Conservation (phyloP, 2,797 vertebrate species). For the Garrulus glandarius region DNA sequence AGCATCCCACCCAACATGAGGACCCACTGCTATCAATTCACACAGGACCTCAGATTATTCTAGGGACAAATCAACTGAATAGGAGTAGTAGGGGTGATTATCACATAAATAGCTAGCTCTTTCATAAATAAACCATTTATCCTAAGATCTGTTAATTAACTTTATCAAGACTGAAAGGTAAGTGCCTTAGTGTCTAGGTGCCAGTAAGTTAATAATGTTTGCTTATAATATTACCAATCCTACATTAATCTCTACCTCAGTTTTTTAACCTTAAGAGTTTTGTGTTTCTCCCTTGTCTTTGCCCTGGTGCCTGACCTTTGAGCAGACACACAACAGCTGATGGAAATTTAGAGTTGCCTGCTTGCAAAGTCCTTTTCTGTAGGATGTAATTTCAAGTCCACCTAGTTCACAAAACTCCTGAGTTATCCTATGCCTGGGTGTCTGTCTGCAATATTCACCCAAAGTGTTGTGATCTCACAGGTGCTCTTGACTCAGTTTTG, state of each 20-base stretch:
- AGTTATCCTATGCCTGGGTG: background rate
- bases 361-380: background rate
- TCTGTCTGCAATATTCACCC: background rate
- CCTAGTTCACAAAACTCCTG: background rate
- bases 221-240: background rate
- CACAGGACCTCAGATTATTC: background rate
- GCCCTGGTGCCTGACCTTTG: background rate
- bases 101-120: background rate
- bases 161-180: background rate
- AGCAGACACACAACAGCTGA: background rate
- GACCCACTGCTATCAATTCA: background rate
- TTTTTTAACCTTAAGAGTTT: background rate
- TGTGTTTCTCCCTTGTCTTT: background rate
- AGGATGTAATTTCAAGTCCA: background rate
- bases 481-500: background rate
- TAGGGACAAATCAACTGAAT: background rate
- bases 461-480: background rate
- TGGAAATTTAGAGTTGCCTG: background rate
- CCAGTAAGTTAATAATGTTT: background rate
- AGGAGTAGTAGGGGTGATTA: background rate
- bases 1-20: background rate
- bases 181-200: background rate
- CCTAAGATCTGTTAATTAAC: constrained; percentile 23
- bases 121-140: background rate
- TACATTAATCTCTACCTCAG: background rate